Evolutionary conservation across 2,888 invertebrate species (phyloP).

Genomic region (Myopa tessellatipennis): DNA sequence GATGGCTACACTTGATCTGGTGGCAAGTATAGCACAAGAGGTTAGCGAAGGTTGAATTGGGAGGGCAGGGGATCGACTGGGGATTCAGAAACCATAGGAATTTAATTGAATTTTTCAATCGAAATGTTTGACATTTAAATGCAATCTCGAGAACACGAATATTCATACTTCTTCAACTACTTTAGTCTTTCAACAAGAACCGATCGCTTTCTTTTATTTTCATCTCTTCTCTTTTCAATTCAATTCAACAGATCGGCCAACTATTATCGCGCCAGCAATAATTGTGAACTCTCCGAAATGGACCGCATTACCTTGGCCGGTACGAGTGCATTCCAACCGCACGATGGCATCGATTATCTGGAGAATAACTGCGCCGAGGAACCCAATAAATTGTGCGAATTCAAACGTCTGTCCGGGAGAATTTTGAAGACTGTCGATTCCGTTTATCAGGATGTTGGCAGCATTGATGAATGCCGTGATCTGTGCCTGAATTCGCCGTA

Average conservation of each 20-base stretch:
- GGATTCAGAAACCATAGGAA: neutral
- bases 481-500: slow-evolving; percentile 89
- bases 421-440: slow-evolving; percentile 94
- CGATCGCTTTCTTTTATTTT: slow-evolving; percentile 32
- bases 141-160: slow-evolving; percentile 24
- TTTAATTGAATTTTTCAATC: slow-evolving; percentile 29
- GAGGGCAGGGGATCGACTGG: neutral
- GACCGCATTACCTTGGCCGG: slow-evolving; percentile 90
- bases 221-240: slow-evolving; percentile 22
- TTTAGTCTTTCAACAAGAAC: slow-evolving; percentile 25
- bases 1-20: neutral
- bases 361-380: slow-evolving; percentile 94
- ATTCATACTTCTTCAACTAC: slow-evolving; percentile 29
- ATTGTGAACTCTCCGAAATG: slow-evolving; percentile 91
- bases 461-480: slow-evolving; percentile 88
- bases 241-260: slow-evolving; percentile 81
- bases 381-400: slow-evolving; percentile 91
- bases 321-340: slow-evolving; percentile 79
- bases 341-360: slow-evolving; percentile 81
- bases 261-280: slow-evolving; percentile 86
- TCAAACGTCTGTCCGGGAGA: slow-evolving; percentile 87
- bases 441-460: slow-evolving; percentile 88
- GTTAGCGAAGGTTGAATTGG: too few relatives aligned
- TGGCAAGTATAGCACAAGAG: too few relatives aligned
- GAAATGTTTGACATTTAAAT: slow-evolving; percentile 38